Conservation (phyloP, 1,140 invertebrate species). For the Contarinia nasturtii region DNA sequence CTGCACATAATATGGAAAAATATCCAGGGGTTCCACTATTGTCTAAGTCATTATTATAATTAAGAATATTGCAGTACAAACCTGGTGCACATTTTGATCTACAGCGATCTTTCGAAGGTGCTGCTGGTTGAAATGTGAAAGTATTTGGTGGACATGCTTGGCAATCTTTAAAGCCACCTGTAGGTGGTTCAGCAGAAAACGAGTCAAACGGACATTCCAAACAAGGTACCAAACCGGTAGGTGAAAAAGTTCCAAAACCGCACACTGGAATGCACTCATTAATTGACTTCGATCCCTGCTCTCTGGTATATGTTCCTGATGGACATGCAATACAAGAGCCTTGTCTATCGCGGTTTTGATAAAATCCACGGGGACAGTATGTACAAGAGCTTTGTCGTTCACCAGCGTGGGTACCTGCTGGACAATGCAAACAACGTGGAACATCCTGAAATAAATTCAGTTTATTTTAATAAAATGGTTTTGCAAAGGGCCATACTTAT, state of each 20-base stretch:
- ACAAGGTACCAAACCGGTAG: conserved; percentile 85
- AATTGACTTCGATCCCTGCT: conserved; percentile 71
- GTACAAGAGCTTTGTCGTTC: conserved; percentile 73
- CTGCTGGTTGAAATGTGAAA: conserved; percentile 81
- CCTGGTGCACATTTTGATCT: conserved; percentile 82
- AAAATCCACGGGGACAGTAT: conserved; percentile 75
- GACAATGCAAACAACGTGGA: conserved; percentile 85
- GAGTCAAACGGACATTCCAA: conserved; percentile 87
- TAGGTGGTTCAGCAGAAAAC: conserved; percentile 70
- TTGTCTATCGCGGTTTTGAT: conserved; percentile 80
- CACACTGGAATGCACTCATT: conserved; percentile 81
- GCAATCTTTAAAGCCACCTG: conserved; percentile 85
- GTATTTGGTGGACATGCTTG: conserved; percentile 78
- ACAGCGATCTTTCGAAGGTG: conserved; percentile 65
- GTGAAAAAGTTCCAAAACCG: conserved; percentile 88
- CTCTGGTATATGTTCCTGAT: conserved; percentile 75
- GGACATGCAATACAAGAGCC: conserved; percentile 76
- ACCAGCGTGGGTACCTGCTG: conserved; percentile 81
- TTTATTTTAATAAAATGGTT: no score
- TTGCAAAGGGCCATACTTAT: no score
- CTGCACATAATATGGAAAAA: no score
- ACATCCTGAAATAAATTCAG: no score
- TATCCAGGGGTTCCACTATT: no score
- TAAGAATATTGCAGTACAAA: no score
- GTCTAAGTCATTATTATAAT: no score